Evolutionary conservation across 2,113 vertebrate genomes (phyloP).

Genomic region (Oxyura jamaicensis): DNA sequence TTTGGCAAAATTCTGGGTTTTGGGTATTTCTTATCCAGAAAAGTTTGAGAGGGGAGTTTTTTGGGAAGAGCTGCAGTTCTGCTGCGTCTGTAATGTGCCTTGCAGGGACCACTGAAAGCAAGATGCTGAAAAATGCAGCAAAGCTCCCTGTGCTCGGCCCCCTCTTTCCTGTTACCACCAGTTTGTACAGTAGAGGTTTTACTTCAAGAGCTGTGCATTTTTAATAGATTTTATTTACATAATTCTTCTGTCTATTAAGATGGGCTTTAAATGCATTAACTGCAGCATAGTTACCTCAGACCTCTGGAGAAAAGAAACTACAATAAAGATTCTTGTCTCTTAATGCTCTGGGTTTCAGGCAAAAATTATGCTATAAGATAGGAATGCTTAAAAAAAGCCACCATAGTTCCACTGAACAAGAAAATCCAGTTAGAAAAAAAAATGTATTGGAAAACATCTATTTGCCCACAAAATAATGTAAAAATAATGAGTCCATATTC

Average conservation of each 20-base stretch:
- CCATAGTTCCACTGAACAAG: slow-evolving; percentile 77
- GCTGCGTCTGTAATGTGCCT: accelerated
- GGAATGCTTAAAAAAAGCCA: slow-evolving; percentile 65
- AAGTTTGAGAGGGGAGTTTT: background rate
- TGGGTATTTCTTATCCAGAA: background rate
- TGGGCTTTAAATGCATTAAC: slow-evolving; percentile 59
- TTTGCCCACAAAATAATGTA: slow-evolving; percentile 85
- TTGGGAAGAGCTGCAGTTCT: background rate
- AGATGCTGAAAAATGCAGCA: background rate
- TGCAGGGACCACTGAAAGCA: background rate
- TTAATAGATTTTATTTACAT: slow-evolving; percentile 62
- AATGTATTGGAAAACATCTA: slow-evolving; percentile 80
- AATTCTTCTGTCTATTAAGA: slow-evolving; percentile 27
- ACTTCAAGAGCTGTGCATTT: slow-evolving; percentile 36
- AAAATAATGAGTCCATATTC: slow-evolving; percentile 84
- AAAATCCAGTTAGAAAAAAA: slow-evolving; percentile 79
- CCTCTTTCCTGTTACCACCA: background rate
- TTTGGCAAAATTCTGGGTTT: background rate
- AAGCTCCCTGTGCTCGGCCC: background rate
- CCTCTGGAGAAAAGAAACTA: slow-evolving; percentile 34
- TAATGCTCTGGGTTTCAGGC: slow-evolving; percentile 53
- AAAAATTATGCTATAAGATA: slow-evolving; percentile 67
- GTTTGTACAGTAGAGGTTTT: background rate
- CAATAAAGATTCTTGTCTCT: slow-evolving; percentile 42
- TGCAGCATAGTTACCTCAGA: slow-evolving; percentile 36